Conservation (phyloP, 53 echinoderm and acorn worm genomes). For the Paracentrotus lividus region DNA sequence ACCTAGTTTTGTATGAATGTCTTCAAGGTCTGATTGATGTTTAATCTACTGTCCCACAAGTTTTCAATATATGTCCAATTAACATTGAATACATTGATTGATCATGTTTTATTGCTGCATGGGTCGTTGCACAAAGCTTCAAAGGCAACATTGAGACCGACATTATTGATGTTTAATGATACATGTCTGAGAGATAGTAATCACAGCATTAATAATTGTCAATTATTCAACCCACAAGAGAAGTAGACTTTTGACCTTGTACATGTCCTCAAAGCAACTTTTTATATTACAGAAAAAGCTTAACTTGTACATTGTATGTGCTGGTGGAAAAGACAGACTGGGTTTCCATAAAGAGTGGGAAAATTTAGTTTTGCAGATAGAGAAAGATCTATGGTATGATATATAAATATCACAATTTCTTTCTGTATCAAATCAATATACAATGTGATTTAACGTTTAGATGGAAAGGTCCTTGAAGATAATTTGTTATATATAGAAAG, state of each 20-base stretch:
- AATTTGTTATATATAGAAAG: no score
- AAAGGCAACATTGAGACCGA: not conserved
- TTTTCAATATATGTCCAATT: conserved; percentile 45
- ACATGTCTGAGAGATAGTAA: not conserved
- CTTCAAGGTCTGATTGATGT: conserved; percentile 14
- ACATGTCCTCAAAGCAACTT: not conserved
- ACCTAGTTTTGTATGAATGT: not conserved
- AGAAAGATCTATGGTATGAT: no score
- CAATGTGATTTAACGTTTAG: no score
- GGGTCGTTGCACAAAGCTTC: conserved; percentile 13
- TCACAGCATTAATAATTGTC: not conserved
- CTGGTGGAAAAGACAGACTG: no score
- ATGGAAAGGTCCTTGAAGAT: no score
- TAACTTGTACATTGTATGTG: no score
- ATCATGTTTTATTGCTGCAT: conserved; percentile 28
- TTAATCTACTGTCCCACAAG: not conserved
- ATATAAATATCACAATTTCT: no score
- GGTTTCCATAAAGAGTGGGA: no score
- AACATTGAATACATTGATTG: conserved; percentile 33
- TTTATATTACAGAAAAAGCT: not conserved
- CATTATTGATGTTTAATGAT: conserved; percentile 1
- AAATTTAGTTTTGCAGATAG: no score
- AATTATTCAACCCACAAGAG: not conserved
- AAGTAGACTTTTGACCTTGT: not conserved
- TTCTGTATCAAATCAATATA: no score